A percentile compares a stretch with the other conserved stretches of the same genome.
These are phyloP conservation scores for Netelia inedita DNA, from an alignment of 2,888 invertebrate genomes.

Conservation along the genomic window DNA sequence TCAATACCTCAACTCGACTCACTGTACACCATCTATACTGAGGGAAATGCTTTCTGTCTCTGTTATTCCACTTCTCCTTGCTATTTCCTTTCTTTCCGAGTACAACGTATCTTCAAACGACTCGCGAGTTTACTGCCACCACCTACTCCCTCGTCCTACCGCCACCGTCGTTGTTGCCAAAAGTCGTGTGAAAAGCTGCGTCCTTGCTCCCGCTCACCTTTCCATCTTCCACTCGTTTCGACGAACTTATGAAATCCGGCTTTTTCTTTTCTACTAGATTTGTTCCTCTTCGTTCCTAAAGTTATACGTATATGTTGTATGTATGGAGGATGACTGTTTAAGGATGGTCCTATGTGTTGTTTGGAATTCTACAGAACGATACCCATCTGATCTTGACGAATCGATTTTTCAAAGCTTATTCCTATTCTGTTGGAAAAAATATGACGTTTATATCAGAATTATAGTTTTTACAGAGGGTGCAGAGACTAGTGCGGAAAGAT, in stretches of 20 bases:
- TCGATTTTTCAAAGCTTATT: no score
- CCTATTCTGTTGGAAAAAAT: no score
- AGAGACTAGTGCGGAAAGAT: neutral
- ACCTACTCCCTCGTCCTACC: neutral
- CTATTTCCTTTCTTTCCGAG: neutral
- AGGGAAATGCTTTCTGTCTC: conserved; percentile 8
- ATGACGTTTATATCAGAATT: no score
- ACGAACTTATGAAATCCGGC: neutral
- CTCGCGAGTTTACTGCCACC: conserved; percentile 42
- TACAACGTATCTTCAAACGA: neutral
- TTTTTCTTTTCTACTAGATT: neutral
- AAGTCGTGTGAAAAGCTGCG: neutral
- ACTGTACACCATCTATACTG: conserved; percentile 59
- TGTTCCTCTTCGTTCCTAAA: no score
- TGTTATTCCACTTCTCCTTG: neutral
- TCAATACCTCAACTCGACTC: conserved; percentile 73
- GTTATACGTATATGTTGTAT: no score
- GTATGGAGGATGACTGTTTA: no score
- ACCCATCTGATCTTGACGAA: no score
- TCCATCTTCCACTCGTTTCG: neutral
- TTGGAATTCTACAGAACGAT: no score
- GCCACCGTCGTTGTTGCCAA: neutral
- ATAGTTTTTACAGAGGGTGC: neutral
- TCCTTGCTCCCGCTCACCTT: conserved; percentile 3
- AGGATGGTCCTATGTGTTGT: no score